Conservation (phyloP, 2,888 invertebrate species). For the Ceratothoa steindachneri region DNA sequence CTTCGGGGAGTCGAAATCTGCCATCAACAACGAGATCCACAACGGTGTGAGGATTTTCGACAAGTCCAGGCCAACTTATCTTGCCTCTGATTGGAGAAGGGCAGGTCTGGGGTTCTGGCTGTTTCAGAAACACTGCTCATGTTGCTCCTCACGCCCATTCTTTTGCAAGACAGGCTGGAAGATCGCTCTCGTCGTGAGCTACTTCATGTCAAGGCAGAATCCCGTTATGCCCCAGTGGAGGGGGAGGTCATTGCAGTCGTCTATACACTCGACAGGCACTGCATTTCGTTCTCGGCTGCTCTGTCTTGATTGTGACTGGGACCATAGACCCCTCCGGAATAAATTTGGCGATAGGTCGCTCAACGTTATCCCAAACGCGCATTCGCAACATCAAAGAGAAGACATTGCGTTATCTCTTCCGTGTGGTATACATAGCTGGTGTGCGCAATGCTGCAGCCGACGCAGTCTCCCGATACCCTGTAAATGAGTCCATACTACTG, state of each 20-base stretch:
- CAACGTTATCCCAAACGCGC: no score
- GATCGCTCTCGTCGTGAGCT: slow-evolving; percentile 11
- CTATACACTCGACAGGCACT: slow-evolving; percentile 4
- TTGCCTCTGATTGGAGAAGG: slow-evolving; percentile 23
- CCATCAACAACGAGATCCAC: slow-evolving; percentile 13
- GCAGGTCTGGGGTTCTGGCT: slow-evolving; percentile 20
- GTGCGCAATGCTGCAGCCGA: no score
- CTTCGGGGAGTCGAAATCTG: slow-evolving; percentile 19
- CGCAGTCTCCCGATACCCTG: no score
- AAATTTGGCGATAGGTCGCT: no score
- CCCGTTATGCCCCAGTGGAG: slow-evolving; percentile 19
- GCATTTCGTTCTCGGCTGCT: slow-evolving; percentile 20
- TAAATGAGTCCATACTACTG: no score
- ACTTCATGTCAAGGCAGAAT: slow-evolving; percentile 20
- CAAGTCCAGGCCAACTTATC: slow-evolving; percentile 17
- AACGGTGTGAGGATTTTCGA: slow-evolving; percentile 19
- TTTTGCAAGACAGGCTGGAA: slow-evolving; percentile 23
- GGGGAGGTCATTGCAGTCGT: slow-evolving; percentile 23
- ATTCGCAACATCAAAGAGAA: no score
- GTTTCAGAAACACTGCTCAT: slow-evolving; percentile 22
- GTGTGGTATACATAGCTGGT: no score
- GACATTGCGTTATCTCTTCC: no score
- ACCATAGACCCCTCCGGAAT: no score
- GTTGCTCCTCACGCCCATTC: not conserved
- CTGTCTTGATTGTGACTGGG: not conserved